These are phyloP conservation scores for Elaphurus davidianus DNA, from an alignment of 2,113 vertebrate species.

Conservation along the genomic window DNA sequence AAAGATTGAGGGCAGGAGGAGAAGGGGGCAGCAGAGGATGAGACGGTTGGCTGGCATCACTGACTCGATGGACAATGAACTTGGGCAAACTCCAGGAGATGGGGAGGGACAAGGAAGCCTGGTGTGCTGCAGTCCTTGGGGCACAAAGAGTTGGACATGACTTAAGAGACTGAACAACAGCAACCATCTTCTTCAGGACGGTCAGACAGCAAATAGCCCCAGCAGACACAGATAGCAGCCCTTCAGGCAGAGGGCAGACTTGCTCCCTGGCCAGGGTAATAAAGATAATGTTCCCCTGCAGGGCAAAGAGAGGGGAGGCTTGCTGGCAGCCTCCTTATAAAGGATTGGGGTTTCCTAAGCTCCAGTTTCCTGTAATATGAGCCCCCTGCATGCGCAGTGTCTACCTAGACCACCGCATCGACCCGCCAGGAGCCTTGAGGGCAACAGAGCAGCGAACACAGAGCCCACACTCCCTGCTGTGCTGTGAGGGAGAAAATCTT, in stretches of 20 bases:
- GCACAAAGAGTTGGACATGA: fast-evolving
- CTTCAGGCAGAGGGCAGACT: background rate
- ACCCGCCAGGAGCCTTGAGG: fast-evolving
- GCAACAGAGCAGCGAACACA: background rate
- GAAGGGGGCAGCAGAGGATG: background rate
- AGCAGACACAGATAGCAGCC: background rate
- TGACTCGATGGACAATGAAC: background rate
- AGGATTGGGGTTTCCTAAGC: background rate
- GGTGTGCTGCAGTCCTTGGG: background rate
- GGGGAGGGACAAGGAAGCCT: background rate
- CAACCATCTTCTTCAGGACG: background rate
- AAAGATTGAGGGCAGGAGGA: background rate
- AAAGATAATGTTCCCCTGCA: background rate
- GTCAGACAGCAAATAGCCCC: background rate
- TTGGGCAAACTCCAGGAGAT: background rate
- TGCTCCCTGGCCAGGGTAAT: background rate
- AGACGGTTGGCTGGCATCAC: background rate
- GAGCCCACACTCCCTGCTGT: background rate
- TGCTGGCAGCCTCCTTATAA: background rate
- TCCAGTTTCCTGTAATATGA: background rate
- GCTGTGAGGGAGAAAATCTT: fast-evolving
- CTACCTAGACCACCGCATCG: background rate
- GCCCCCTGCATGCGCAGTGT: fast-evolving
- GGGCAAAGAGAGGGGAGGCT: background rate
- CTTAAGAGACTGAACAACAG: background rate